Base-by-base conservation (phyloP, 2,113 vertebrate genomes). In the Marmota flaviventris region DNA sequence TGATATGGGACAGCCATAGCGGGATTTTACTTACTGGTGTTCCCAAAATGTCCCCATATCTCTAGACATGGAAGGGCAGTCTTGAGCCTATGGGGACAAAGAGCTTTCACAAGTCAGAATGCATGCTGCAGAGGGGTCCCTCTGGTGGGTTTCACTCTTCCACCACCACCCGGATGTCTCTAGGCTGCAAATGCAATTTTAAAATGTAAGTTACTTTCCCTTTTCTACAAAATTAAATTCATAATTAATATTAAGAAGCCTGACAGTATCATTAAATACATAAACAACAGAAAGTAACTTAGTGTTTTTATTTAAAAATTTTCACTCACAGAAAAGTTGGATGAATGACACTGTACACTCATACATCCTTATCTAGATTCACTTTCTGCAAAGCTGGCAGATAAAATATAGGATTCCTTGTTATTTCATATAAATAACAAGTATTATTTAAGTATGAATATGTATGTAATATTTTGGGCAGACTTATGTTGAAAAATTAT, bases 341-440 rank as follows among this genome's bases (percentile, higher is more conserved):
- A 77, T 34, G 67, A 96, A 45, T 16, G 85, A 73, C 32, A 78
- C 5, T 22, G 9, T 93, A 51, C 0, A 42, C 42, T 77, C 42
- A 22, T 22, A 34, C 22, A 61, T 0, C 10, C 9, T 32, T 81
- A 8, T 83, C 78, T 89, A 53, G 18, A 82, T 77, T 89, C 32
- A 42, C 10, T 32, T 85, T 7, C 58, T 65, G 8, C 20, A 20
- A 73, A 39, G 24, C 32, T 94, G 13, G 11, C 53, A 93, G 89
- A 17, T 53, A 51, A 94, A 93, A 93, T 81, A 56, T 5, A 89
- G 8, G 32, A 58, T 1, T 84, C 16, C 25, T n/a, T 63, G 45
- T 73, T 93, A 69, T 70, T 96, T 84, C 29, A 87, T 37, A n/a
- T 63, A 78, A 85, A 90, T 85, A 56, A 45, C 9, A 61, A 83